Percentiles rank a stretch among this genome's conserved stretches.
Conservation (phyloP, 1,140 invertebrate genomes). For the Araneus ventricosus region DNA sequence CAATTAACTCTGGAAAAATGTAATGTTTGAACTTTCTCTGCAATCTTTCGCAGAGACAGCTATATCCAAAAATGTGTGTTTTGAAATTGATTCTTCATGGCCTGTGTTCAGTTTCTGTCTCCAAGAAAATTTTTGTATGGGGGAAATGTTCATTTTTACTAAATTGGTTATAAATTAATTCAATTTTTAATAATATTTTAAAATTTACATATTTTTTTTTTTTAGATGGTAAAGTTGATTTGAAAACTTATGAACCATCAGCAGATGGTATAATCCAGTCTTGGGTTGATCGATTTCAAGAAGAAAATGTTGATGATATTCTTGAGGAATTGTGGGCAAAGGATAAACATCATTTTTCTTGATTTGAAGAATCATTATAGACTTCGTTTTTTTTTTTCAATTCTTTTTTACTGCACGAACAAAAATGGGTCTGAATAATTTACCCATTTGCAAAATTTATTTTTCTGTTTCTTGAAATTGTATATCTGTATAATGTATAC, state of each 20-base stretch:
- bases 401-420: background rate
- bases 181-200: background rate
- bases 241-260: slow-evolving; percentile 85
- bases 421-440: background rate
- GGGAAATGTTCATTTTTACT: too few species aligned
- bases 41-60: too few species aligned
- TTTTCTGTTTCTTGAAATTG: background rate
- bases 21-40: too few species aligned
- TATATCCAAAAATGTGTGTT: too few species aligned
- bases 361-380: background rate
- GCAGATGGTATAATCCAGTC: slow-evolving; percentile 90
- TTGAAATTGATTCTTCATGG: too few species aligned
- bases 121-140: too few species aligned
- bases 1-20: too few species aligned
- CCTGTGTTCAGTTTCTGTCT: too few species aligned
- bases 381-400: background rate
- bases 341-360: slow-evolving; percentile 76
- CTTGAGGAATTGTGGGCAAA: slow-evolving; percentile 78
- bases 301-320: slow-evolving; percentile 76
- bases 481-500: background rate
- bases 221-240: slow-evolving; percentile 54
- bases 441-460: background rate
- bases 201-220: background rate
- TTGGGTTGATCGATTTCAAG: slow-evolving; percentile 88
- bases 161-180: background rate